Evolutionary conservation across 1,140 invertebrate genomes (phyloP).

Genomic region (Pogonomyrmex californicus): DNA sequence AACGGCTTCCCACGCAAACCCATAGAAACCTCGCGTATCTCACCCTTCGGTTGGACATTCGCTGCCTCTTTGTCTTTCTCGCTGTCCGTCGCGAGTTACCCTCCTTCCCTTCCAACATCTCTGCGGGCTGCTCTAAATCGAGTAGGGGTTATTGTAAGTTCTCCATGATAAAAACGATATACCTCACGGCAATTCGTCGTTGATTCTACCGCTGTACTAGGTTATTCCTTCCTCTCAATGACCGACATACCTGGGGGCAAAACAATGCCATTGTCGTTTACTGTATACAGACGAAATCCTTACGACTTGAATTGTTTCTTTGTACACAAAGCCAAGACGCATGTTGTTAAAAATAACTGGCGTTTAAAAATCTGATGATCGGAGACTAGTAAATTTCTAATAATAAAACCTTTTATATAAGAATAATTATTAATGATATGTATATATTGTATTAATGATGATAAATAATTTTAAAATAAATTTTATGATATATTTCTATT

Average conservation of each 20-base stretch:
- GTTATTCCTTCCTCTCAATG: slow-evolving; percentile 36
- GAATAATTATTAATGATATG: neutral
- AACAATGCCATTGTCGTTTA: slow-evolving; percentile 61
- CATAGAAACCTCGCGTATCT: slow-evolving; percentile 60
- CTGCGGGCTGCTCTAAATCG: slow-evolving; percentile 43
- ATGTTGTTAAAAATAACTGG: slow-evolving; percentile 15
- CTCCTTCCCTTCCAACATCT: slow-evolving; percentile 2
- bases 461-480: neutral
- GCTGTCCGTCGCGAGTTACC: slow-evolving; percentile 14
- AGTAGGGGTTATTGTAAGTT: slow-evolving; percentile 63
- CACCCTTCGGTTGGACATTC: slow-evolving; percentile 53
- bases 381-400: neutral
- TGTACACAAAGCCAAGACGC: neutral
- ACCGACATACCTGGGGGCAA: slow-evolving; percentile 24
- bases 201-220: slow-evolving; percentile 47
- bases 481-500: neutral
- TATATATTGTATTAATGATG: slow-evolving; percentile 7
- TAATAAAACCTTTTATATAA: neutral
- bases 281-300: slow-evolving; percentile 20
- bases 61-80: slow-evolving; percentile 38
- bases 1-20: slow-evolving; percentile 74
- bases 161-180: slow-evolving; percentile 27
- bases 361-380: neutral
- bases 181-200: slow-evolving; percentile 60
- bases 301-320: slow-evolving; percentile 30